Conservation (phyloP, 2,888 invertebrate species). For the Uropetala carovei region DNA sequence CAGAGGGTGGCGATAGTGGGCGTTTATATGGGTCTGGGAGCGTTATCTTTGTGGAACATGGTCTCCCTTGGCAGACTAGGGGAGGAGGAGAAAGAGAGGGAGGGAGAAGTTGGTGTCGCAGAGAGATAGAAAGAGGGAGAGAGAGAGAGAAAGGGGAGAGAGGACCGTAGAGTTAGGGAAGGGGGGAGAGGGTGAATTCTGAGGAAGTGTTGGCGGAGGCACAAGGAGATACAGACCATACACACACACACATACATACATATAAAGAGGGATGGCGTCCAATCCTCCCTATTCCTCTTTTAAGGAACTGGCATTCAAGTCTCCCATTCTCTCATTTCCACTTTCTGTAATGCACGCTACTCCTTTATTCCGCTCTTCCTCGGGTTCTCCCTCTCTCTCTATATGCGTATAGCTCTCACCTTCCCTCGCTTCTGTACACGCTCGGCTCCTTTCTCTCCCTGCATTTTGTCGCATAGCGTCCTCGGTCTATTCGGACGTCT, state of each 20-base stretch:
- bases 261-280: constrained; percentile 1
- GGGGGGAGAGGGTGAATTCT: not conserved
- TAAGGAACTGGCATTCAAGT: not conserved
- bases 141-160: not conserved
- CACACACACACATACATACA: not conserved
- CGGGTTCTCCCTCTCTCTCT: too few relatives aligned
- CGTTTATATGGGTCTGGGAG: constrained; percentile 35
- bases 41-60: constrained; percentile 25
- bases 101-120: not conserved
- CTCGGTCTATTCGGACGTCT: too few relatives aligned
- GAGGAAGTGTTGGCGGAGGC: not conserved
- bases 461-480: too few relatives aligned
- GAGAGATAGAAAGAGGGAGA: not conserved
- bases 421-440: too few relatives aligned
- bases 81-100: not conserved
- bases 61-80: not conserved
- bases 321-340: not conserved
- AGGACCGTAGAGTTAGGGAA: not conserved
- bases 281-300: not conserved
- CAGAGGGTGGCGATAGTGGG: not conserved
- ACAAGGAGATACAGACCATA: not conserved
- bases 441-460: too few relatives aligned
- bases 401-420: too few relatives aligned
- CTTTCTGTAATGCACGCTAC: not conserved
- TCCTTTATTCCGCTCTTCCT: not conserved